A percentile compares a stretch with the other conserved stretches of the same genome.
These are phyloP conservation scores for Steinernema scapterisci DNA, from an alignment of 2,888 invertebrate species.

Conservation along the genomic window DNA sequence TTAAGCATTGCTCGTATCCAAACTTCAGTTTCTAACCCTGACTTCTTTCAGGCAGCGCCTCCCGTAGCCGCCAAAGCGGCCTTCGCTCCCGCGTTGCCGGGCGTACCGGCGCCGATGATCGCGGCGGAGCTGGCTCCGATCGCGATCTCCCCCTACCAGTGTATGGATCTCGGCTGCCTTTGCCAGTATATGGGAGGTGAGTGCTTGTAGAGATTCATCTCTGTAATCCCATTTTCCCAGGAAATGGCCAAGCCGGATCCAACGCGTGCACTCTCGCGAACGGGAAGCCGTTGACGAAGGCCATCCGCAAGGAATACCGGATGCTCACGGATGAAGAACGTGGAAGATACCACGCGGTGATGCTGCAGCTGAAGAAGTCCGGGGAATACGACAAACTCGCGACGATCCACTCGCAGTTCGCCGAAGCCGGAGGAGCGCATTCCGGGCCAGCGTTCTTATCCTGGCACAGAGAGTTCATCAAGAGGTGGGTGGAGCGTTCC, in stretches of 20 bases:
- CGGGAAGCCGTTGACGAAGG: slow-evolving; percentile 50
- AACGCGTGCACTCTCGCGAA: slow-evolving; percentile 48
- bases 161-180: slow-evolving; percentile 64
- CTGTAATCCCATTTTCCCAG: slow-evolving; percentile 15
- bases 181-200: slow-evolving; percentile 59
- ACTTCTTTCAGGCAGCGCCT: slow-evolving; percentile 47
- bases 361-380: slow-evolving; percentile 41
- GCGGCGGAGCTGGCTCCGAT: slow-evolving; percentile 62
- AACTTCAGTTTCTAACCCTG: neutral
- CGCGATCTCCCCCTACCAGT: slow-evolving; percentile 58
- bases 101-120: slow-evolving; percentile 40
- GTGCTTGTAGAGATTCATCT: neutral
- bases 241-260: slow-evolving; percentile 44
- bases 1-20: neutral
- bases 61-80: slow-evolving; percentile 52
- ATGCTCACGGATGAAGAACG: slow-evolving; percentile 47
- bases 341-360: slow-evolving; percentile 44
- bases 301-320: slow-evolving; percentile 49
- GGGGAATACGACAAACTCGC: slow-evolving; percentile 49
- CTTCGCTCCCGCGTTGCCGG: slow-evolving; percentile 56
- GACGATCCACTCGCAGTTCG: slow-evolving; percentile 54
- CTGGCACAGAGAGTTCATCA: slow-evolving; percentile 64
- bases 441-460: slow-evolving; percentile 63
- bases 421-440: slow-evolving; percentile 59
- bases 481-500: slow-evolving; percentile 44